Base-by-base conservation (phyloP, 2,797 vertebrate species). In the Macrochelys suwanniensis region DNA sequence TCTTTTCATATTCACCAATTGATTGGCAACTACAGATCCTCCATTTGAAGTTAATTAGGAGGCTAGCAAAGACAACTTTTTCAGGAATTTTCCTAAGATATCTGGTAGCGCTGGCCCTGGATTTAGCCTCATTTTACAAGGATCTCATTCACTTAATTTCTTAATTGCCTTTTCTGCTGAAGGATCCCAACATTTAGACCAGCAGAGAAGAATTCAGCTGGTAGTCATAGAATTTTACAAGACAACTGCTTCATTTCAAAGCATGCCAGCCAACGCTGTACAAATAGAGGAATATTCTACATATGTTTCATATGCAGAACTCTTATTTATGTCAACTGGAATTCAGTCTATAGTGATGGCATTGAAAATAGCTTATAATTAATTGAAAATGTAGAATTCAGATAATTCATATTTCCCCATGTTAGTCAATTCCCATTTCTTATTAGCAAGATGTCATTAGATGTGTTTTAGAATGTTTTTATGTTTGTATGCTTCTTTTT, bases 271-370 rank as follows among this genome's bases (percentile, higher is more conserved):
- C 31, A 84, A 74, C 84, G 84, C 15, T 53, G 45, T 51, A 74
- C 76, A 51, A 80, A 61, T 42, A 82, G 71, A 26, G n/a, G 23
- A 17, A 37, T 17, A 80, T 57, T 53, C 80, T 54, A 88, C 90
- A 92, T 88, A 77, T 88, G 53, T 88, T 88, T 88, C 86, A 76
- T 51, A 80, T 88, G 76, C n/a, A 88, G 53, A 80, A 80, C 25
- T 88, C 84, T 54, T 82, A 71, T 78, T 16, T 74, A 54, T 88
- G 59, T 84, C 76, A 59, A 28, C 59, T 68, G 17, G n/a, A 68
- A 37, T 68, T 68, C 65, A 68, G 5, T 68, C n/a, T 37, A 68
- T 19, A 21, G n/a, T 37, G n/a, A 37, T 7, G 19, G 65, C 23
- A 68, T 11, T 68, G 65, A 37, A 68, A 68, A 37, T 65, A 19